Base-by-base conservation (phyloP, 2,113 vertebrate genomes). In the Alaudala cheleensis region DNA sequence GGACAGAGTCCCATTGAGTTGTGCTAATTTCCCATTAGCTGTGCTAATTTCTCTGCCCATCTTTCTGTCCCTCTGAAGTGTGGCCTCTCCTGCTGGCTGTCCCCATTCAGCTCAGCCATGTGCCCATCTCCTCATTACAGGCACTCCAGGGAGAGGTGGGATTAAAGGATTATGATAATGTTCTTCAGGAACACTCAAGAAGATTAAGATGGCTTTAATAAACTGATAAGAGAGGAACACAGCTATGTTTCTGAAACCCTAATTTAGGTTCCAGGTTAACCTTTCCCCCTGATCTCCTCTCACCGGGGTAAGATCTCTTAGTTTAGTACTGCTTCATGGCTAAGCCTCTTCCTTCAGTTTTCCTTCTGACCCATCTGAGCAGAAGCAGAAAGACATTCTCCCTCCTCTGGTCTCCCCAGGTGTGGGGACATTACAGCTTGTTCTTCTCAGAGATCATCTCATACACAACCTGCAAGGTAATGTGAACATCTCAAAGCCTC, bases 101-200 rank as follows among this genome's bases (percentile, higher is more conserved):
- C 91, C 93, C 89, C 85, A 76, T 97, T 95, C 95, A 92, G 44
- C 70, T 94, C 94, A 96, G 64, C 93, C 81, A 7, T 92, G 83
- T 85, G 95, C 58, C 95, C 93, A 86, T 91, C 92, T 94, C 95
- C 92, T 97, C 95, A 95, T 97, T 95, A 96, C 72, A 92, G 88
- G 50, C 94, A 94, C 95, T 97, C 94, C 86, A 85, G 93, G 83
- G 95, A 95, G 95, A 95, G 92, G 88, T 95, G 86, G 94, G 95
- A 97, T 97, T 97, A 97, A 96, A 93, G 81, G 97, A 97, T 97
- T 97, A 96, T 92, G 95, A 84, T 96, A 97, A 96, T 96, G 72
- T 95, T 96, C 95, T 95, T 96, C 92, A 95, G 95, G 93, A 96
- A 85, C 84, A 94, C 84, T 97, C 88, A 88, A 94, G 90, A 95